Evolutionary conservation across 2,888 invertebrate species (phyloP).

Genomic region (Hesperia comma): DNA sequence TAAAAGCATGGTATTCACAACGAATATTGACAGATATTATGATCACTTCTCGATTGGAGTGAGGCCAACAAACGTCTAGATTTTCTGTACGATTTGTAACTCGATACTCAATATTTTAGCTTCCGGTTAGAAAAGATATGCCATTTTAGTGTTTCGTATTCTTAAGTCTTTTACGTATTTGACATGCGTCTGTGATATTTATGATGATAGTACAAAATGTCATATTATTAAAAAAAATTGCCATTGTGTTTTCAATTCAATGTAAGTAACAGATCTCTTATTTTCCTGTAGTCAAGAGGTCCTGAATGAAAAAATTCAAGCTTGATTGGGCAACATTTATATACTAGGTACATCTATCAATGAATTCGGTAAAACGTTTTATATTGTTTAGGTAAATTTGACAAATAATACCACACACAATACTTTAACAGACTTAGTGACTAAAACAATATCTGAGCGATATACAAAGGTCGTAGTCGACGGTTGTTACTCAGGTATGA

Average conservation of each 20-base stretch:
- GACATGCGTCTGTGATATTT: slow-evolving; percentile 74
- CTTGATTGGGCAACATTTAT: too few relatives aligned
- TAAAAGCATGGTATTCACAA: slow-evolving; percentile 74
- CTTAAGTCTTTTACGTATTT: slow-evolving; percentile 61
- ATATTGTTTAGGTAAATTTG: too few relatives aligned
- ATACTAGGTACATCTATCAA: too few relatives aligned
- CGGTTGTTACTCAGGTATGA: too few relatives aligned
- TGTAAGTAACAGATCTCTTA: neutral
- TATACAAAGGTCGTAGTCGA: too few relatives aligned
- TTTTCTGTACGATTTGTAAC: slow-evolving; percentile 80
- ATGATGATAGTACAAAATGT: slow-evolving; percentile 54
- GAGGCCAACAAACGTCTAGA: slow-evolving; percentile 76
- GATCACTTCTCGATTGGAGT: slow-evolving; percentile 81
- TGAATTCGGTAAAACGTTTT: too few relatives aligned
- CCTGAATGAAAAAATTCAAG: neutral
- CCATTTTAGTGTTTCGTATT: slow-evolving; percentile 70
- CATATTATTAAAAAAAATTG: slow-evolving; percentile 23
- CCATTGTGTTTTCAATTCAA: slow-evolving; percentile 9
- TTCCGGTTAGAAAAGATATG: slow-evolving; percentile 80
- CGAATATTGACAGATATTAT: slow-evolving; percentile 81
- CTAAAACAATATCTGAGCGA: too few relatives aligned
- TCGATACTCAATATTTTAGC: slow-evolving; percentile 66
- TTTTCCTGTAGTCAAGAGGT: neutral
- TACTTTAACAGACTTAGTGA: too few relatives aligned
- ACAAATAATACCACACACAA: too few relatives aligned